A percentile compares a stretch with the other conserved stretches of the same genome.
Evolutionary conservation across 2,888 invertebrate species (phyloP).

Genomic region (Asteroscopus sphinx): DNA sequence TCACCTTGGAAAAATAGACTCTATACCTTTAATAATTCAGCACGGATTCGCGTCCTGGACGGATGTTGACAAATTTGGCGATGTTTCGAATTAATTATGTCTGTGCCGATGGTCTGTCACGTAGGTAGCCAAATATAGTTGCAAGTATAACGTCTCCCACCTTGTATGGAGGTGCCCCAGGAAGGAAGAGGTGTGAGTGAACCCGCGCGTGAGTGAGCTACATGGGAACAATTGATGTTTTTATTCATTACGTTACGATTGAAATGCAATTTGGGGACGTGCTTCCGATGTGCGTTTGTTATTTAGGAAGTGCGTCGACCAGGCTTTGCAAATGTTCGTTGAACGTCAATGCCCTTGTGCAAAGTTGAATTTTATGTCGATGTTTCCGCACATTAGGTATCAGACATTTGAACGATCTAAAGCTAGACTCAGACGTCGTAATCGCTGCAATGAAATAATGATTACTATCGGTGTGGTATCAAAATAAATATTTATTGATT

Average conservation of each 20-base stretch:
- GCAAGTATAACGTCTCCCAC: slow-evolving; percentile 72
- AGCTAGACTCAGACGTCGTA: slow-evolving; percentile 29
- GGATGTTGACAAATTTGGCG: slow-evolving; percentile 80
- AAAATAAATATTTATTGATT: slow-evolving; percentile 43
- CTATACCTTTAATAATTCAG: slow-evolving; percentile 73
- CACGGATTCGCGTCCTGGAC: slow-evolving; percentile 67
- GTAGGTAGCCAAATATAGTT: slow-evolving; percentile 85
- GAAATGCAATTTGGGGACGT: slow-evolving; percentile 80
- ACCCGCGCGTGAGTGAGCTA: slow-evolving; percentile 67
- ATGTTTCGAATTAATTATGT: slow-evolving; percentile 83
- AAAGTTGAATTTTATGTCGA: no score
- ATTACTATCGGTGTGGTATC: no score
- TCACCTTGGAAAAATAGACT: slow-evolving; percentile 69
- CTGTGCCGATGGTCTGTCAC: slow-evolving; percentile 79
- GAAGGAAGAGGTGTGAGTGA: slow-evolving; percentile 85
- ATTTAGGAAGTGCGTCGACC: slow-evolving; percentile 76
- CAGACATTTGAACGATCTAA: slow-evolving; percentile 19
- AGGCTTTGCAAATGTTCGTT: slow-evolving; percentile 45
- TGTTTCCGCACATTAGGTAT: neutral
- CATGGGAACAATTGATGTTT: slow-evolving; percentile 68
- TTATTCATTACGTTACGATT: slow-evolving; percentile 67
- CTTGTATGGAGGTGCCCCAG: slow-evolving; percentile 80
- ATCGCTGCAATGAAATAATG: slow-evolving; percentile 42
- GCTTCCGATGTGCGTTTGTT: slow-evolving; percentile 77
- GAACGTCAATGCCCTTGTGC: slow-evolving; percentile 31